These are phyloP conservation scores for Cephonodes hylas DNA, from an alignment of 2,888 invertebrate genomes.

Conservation along the genomic window DNA sequence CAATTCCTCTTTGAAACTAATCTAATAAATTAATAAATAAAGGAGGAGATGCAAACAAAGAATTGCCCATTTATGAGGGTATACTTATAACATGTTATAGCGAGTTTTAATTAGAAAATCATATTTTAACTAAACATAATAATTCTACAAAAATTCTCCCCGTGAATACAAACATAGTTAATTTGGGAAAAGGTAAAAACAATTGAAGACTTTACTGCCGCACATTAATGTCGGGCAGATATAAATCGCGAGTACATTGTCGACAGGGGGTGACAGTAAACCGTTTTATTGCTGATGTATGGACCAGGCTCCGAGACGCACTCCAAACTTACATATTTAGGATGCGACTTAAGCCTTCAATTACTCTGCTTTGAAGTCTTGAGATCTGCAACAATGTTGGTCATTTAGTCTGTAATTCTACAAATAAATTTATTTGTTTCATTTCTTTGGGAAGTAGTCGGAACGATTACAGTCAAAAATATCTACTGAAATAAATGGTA, in stretches of 20 bases:
- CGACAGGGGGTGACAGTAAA: constrained; percentile 22
- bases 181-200: constrained; percentile 1
- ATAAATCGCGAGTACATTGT: constrained; percentile 24
- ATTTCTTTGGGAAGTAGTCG: no score
- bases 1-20: no score
- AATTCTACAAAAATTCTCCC: neutral
- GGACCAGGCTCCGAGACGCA: neutral
- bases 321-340: neutral
- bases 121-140: neutral
- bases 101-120: neutral
- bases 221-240: constrained; percentile 13
- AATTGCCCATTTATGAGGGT: no score
- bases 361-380: neutral
- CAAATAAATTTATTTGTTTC: no score
- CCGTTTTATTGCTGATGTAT: constrained; percentile 24
- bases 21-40: no score
- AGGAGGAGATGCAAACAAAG: no score
- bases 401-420: no score
- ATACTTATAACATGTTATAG: no score
- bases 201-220: constrained; percentile 7
- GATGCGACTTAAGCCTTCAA: neutral
- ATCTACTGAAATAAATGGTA: no score
- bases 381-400: neutral
- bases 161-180: neutral
- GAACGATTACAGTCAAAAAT: no score